Evolutionary conservation across 35 echinoderm and acorn worm species (phyloP).

Genomic region (Amphiura filiformis): DNA sequence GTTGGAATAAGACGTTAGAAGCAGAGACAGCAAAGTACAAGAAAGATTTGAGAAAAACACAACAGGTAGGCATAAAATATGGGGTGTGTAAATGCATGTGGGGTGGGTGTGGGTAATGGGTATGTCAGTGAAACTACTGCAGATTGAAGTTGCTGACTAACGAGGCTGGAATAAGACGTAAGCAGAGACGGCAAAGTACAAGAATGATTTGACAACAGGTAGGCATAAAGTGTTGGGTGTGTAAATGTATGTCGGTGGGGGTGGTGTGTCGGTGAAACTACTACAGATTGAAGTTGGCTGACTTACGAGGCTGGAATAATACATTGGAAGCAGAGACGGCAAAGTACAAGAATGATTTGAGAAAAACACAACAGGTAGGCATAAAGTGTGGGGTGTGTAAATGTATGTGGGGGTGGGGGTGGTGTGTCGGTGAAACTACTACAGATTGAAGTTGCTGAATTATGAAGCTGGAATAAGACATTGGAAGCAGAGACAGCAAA

Average conservation of each 20-base stretch:
- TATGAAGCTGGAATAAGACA: slow-evolving; percentile 60
- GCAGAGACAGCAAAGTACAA: slow-evolving; percentile 55
- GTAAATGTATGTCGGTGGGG: no score
- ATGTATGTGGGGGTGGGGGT: no score
- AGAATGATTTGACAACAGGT: no score
- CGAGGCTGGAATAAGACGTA: slow-evolving; percentile 64
- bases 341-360: slow-evolving; percentile 61
- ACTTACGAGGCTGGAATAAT: slow-evolving; percentile 68
- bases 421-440: slow-evolving; percentile 64
- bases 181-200: slow-evolving; percentile 45
- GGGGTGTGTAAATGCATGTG: no score
- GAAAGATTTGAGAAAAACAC: slow-evolving; percentile 48
- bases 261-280: no score
- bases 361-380: slow-evolving; percentile 59
- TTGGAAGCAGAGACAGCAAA: slow-evolving; percentile 56
- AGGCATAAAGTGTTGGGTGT: no score
- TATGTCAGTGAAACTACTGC: no score
- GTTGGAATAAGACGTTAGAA: slow-evolving; percentile 68
- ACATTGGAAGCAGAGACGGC: slow-evolving; percentile 59
- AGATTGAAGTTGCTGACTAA: slow-evolving; percentile 64
- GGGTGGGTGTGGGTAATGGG: no score
- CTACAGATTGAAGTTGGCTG: slow-evolving; percentile 60
- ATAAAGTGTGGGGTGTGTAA: no score
- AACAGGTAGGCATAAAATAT: slow-evolving; percentile 77
- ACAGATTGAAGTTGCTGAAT: slow-evolving; percentile 59